Evolutionary conservation across 2,113 vertebrate species (phyloP).

Genomic region (Brachypteracias leptosomus): DNA sequence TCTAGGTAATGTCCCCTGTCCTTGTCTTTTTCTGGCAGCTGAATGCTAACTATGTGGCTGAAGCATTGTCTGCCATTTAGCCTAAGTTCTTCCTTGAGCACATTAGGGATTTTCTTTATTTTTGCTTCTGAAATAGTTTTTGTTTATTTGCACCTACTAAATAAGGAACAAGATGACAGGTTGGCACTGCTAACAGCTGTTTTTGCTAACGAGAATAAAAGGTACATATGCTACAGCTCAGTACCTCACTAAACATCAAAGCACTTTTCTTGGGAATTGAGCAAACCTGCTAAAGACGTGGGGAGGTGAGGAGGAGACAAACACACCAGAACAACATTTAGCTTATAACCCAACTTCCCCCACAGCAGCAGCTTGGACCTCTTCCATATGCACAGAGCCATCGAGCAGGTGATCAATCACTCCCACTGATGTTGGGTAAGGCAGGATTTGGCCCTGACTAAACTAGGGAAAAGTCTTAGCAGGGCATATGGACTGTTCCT

Average conservation of each 20-base stretch:
- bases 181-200: constrained; percentile 52
- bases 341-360: not conserved
- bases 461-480: not conserved
- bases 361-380: not conserved
- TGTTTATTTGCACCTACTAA: constrained; percentile 31
- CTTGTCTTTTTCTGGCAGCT: not conserved
- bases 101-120: not conserved
- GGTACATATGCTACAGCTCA: constrained; percentile 60
- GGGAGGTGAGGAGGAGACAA: constrained; percentile 2
- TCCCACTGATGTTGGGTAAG: not conserved
- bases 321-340: not conserved
- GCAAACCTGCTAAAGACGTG: not conserved
- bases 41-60: not conserved
- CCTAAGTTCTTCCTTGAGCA: not conserved
- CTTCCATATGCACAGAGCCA: not conserved
- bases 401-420: not conserved
- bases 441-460: not conserved
- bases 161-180: constrained; percentile 46
- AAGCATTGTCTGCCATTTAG: not conserved
- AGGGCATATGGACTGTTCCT: not conserved
- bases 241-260: constrained; percentile 51
- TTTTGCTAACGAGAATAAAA: constrained; percentile 53
- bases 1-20: not conserved
- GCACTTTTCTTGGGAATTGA: constrained; percentile 10
- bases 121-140: constrained; percentile 29